Evolutionary conservation across 2,113 vertebrate species (phyloP), one percentile per base, ranked within the genome.

Genomic region (Tachysurus vachellii): DNA sequence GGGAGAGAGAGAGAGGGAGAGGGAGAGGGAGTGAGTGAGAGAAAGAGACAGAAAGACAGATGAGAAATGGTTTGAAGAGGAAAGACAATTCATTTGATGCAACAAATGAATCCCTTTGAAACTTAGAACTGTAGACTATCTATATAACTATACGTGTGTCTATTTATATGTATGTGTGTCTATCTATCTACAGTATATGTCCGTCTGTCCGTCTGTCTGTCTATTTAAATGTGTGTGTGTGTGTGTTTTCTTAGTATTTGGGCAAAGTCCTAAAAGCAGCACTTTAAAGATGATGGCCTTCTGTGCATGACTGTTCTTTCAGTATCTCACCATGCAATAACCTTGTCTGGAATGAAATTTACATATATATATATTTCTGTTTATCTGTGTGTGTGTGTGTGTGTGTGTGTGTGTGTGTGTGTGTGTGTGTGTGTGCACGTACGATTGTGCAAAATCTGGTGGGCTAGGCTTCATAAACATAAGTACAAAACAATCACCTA

Each of bases 51-150:
- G 80, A 50, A 6, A 64, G 59, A 47, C 28, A 50, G 42, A 3
- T 17, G 62, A 56, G 53, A 47, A 64, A 77, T 50, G 66, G 57
- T 85, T 82, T 82, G 76, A 54, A 77, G 85, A 79, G 26, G 23
- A 53, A 71, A 70, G 36, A 13, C 42, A 80, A 87, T 80, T 31
- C n/a, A 82, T 87, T 87, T 82, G n/a, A 26, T 28, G n/a, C 86
- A 89, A 87, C 84, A 3, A 81, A 87, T 87, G 47, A 16, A 82
- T 89, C 75, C 47, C 36, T 73, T 19, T 84, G 59, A 82, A 89
- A 87, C 56, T 75, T 26, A 82, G 57, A 62, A 17, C 76, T 50
- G 62, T 36, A 36, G 54, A 36, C 54, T 57, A 17, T 57, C 50
- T 44, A 5, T 21, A 73, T 36, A 64, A 50, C 47, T 50, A 50